Conservation (phyloP, 2,888 invertebrate genomes). For the Stenurella melanura region DNA sequence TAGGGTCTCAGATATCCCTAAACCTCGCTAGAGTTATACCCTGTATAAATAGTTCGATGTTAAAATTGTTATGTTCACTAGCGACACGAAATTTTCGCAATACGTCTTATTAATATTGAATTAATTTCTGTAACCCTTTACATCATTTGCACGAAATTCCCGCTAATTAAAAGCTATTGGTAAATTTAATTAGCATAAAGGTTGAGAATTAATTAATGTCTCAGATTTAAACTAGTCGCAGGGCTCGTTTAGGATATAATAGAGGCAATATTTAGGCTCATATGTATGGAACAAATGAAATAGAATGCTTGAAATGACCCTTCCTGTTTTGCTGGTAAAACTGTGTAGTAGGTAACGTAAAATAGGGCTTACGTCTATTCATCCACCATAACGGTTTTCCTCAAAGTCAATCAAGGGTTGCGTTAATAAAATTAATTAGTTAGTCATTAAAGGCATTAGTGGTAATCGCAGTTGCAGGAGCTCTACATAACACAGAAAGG, state of each 20-base stretch:
- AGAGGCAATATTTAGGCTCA: neutral
- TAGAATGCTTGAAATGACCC: neutral
- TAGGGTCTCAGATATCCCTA: no score
- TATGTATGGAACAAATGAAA: neutral
- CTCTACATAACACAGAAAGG: neutral
- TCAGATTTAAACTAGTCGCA: neutral
- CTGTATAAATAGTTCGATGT: neutral
- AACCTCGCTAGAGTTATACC: no score
- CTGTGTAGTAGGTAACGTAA: neutral
- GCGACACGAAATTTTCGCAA: neutral
- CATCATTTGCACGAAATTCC: neutral
- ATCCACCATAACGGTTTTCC: neutral
- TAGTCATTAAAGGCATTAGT: neutral
- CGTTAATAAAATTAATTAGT: neutral
- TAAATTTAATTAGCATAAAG: neutral
- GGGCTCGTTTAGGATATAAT: neutral
- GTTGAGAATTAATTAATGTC: neutral
- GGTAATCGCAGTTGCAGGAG: neutral
- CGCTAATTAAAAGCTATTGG: constrained; percentile 7
- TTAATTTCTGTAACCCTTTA: neutral
- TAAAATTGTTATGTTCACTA: neutral
- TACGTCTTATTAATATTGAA: neutral
- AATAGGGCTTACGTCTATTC: neutral
- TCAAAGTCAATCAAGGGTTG: neutral
- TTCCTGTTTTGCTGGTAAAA: neutral